Evolutionary conservation across 2,113 vertebrate species (phyloP).

Genomic region (Mesocricetus auratus): DNA sequence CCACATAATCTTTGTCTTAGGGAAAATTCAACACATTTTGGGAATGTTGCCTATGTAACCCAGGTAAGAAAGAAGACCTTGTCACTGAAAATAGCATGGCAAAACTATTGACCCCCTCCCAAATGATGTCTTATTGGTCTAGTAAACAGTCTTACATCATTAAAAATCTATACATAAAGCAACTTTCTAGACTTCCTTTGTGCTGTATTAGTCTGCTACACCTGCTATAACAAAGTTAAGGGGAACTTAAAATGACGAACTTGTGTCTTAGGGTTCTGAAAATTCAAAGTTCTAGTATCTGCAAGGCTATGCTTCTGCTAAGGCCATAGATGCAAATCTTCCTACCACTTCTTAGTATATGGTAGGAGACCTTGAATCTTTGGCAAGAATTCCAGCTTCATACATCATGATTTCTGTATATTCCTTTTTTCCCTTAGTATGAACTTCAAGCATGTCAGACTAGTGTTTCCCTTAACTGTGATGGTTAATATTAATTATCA

Average conservation of each 20-base stretch:
- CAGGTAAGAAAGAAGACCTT: background rate
- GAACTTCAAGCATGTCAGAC: background rate
- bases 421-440: background rate
- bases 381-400: background rate
- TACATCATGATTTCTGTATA: background rate
- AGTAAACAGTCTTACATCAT: background rate
- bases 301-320: background rate
- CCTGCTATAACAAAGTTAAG: background rate
- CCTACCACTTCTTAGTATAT: background rate
- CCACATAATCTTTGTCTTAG: background rate
- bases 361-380: background rate
- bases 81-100: background rate
- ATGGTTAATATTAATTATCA: background rate
- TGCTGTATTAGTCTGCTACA: background rate
- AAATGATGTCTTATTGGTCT: background rate
- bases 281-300: background rate
- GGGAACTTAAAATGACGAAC: background rate
- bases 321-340: background rate
- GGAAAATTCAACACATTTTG: background rate
- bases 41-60: background rate
- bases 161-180: background rate
- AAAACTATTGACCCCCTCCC: background rate
- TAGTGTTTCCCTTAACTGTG: background rate
- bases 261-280: background rate
- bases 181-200: background rate